Conservation (phyloP, 2,888 invertebrate genomes). For the Hetaerina titia region DNA sequence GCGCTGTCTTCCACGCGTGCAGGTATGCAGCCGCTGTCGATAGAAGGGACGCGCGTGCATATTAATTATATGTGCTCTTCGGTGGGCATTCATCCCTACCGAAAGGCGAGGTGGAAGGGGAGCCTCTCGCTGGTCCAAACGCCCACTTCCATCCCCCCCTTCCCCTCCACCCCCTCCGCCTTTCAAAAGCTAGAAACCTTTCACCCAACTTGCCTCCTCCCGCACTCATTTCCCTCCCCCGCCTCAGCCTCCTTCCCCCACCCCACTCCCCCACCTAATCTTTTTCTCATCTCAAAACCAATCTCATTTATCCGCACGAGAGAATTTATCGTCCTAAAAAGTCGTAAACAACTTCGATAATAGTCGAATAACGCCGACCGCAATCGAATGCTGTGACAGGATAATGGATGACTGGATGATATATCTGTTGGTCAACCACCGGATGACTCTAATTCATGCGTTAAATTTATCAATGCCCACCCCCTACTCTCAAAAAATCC, state of each 20-base stretch:
- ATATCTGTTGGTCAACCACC: slow-evolving; percentile 64
- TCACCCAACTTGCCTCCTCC: background rate
- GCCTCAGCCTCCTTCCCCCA: too few species aligned
- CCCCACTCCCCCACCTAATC: slow-evolving; percentile 16
- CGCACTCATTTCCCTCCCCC: background rate
- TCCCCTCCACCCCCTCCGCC: background rate
- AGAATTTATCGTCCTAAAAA: slow-evolving; percentile 61
- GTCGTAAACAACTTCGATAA: slow-evolving; percentile 67
- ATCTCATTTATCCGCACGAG: slow-evolving; percentile 58
- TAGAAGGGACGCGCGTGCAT: background rate
- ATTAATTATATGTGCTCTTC: background rate
- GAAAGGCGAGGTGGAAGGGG: background rate
- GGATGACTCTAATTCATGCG: slow-evolving; percentile 66
- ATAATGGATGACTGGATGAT: slow-evolving; percentile 59
- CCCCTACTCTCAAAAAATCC: background rate
- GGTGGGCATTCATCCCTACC: background rate
- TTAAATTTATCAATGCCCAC: slow-evolving; percentile 59
- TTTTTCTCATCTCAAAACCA: slow-evolving; percentile 66
- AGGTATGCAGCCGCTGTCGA: background rate
- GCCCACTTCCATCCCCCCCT: background rate
- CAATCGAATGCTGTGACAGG: slow-evolving; percentile 60
- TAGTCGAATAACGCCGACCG: slow-evolving; percentile 59
- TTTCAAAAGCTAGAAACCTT: background rate
- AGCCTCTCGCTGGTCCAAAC: too few species aligned
- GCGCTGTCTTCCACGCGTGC: background rate